Evolutionary conservation across 1,140 invertebrate genomes (phyloP).

Genomic region (Megathymus violae): DNA sequence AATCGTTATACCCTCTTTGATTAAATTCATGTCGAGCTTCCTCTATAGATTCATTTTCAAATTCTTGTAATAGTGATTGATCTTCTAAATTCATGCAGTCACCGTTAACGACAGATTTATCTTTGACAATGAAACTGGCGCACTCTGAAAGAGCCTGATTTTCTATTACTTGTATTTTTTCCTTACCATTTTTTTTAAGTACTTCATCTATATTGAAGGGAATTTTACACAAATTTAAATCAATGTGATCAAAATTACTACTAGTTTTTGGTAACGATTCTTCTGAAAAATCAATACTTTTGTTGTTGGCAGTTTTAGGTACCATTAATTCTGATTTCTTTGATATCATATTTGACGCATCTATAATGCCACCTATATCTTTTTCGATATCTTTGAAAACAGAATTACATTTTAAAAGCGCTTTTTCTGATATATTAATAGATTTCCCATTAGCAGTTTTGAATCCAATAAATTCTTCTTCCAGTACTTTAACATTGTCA

Average conservation of each 20-base stretch:
- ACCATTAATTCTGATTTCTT: constrained; percentile 37
- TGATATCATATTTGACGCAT: not conserved
- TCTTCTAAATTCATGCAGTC: constrained; percentile 6
- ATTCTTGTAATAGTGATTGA: constrained; percentile 24
- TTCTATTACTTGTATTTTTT: not conserved
- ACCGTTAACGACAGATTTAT: not conserved
- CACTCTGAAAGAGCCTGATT: not conserved
- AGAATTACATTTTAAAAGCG: constrained; percentile 44
- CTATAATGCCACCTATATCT: not conserved
- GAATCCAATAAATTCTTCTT: constrained; percentile 42
- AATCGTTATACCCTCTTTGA: not conserved
- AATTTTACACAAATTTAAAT: constrained; percentile 8
- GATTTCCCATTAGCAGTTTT: constrained; percentile 52
- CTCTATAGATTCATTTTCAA: constrained; percentile 22
- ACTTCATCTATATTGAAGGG: no score
- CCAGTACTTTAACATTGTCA: constrained; percentile 11
- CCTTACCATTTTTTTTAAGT: no score
- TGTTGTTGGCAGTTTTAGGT: constrained; percentile 56
- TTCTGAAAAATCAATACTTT: constrained; percentile 54
- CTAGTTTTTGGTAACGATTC: constrained; percentile 50
- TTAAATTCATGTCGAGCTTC: not conserved
- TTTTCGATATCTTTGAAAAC: constrained; percentile 48
- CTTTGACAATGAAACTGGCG: not conserved
- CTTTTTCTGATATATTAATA: constrained; percentile 49
- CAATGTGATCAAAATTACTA: constrained; percentile 46